Base-by-base conservation (phyloP, 2,888 invertebrate species). In the Mantis religiosa region DNA sequence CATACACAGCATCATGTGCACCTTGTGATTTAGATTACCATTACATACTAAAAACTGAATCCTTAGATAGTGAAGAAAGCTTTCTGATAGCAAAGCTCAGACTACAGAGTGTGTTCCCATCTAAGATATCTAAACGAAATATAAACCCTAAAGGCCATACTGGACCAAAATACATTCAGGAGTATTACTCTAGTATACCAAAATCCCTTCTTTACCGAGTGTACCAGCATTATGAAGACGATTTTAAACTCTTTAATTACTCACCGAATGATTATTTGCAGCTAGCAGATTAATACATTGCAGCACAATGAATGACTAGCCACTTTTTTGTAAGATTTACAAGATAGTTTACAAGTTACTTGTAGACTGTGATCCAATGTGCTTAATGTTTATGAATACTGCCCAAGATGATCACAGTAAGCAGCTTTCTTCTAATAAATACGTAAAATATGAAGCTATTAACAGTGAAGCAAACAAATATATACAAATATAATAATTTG, bases 1-100 rank as follows among this genome's bases (percentile, higher is more conserved):
- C 94, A 0, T 93, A 93, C 88, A 91, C 92, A 89, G 91, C 92
- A 81, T 92, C 94, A 34, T 95, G 95, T 90, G 92, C 93, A 82
- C 94, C 94, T 1, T 95, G 95, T 91, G 90, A 92, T 28, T 92
- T 95, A 9, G 90, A 93, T 15, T 95, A 94, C 90, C 93, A 94
- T 91, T 93, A 93, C 88, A 92, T 94, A 83, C 92, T 94, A 4
- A 94, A 94, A 91, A 93, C 94, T 90, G 94, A 94, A 91, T 93
- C 93, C 0, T 91, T 94, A 15, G 92, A 92, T 20, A 91, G 91
- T 41, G 95, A 95, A 91, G 92, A 93, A 6, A 91, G 92, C 30
- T 92, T 92, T 90, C 91, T 93, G 12, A 91, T 93, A 25, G 90
- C 91, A 88, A 91, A 92, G 87, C 90, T 91, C 85, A 91, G 91